Evolutionary conservation across 1,140 invertebrate genomes (phyloP).

Genomic region (Drosophila trapezifrons): DNA sequence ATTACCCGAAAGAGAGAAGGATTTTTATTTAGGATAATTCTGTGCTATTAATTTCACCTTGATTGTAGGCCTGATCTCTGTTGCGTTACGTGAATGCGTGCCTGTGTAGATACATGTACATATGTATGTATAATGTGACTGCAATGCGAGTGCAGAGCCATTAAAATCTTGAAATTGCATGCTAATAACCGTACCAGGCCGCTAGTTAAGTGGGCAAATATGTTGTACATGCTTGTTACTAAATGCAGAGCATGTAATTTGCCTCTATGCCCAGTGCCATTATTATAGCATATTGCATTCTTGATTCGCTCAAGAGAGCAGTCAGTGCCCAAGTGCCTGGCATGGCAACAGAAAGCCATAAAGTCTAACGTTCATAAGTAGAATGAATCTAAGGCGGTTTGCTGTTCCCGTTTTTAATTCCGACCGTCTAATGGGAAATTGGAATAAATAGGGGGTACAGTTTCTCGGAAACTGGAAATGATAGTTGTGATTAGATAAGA

Average conservation of each 20-base stretch:
- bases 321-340: constrained; percentile 21
- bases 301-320: constrained; percentile 47
- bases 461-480: not conserved
- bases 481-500: not conserved
- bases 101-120: constrained; percentile 7
- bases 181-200: constrained; percentile 69
- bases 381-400: not conserved
- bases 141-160: constrained; percentile 60
- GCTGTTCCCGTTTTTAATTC: constrained; percentile 6
- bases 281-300: constrained; percentile 56
- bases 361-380: not conserved
- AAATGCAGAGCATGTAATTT: constrained; percentile 80
- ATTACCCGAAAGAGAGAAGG: no score
- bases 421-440: not conserved
- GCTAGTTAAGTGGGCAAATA: constrained; percentile 78
- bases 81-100: constrained; percentile 34
- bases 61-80: constrained; percentile 22
- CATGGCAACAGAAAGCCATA: constrained; percentile 13
- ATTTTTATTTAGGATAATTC: no score
- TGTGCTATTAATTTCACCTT: constrained; percentile 2
- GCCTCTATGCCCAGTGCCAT: constrained; percentile 65
- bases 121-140: constrained; percentile 42
- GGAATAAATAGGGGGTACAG: not conserved
- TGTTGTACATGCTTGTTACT: constrained; percentile 80
- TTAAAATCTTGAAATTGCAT: constrained; percentile 81